Evolutionary conservation across 2,888 invertebrate genomes (phyloP).

Genomic region (Anodontia alba): DNA sequence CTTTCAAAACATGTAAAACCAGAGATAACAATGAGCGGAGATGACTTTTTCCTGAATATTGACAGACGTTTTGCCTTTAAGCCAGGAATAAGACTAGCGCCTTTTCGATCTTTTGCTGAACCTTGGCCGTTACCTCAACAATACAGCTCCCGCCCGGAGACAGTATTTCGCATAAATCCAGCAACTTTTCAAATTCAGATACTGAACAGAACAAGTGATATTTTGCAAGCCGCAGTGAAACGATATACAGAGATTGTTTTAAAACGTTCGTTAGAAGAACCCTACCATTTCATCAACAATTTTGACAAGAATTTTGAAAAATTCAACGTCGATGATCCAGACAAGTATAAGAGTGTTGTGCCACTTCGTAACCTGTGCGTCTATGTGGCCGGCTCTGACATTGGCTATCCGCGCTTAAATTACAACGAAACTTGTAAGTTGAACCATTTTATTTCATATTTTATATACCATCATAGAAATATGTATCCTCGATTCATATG

Average conservation of each 20-base stretch:
- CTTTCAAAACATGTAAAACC: conserved; percentile 42
- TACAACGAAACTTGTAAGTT: conserved; percentile 74
- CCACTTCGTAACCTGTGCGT: conserved; percentile 37
- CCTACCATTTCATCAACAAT: conserved; percentile 57
- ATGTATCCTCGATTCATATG: too few species aligned
- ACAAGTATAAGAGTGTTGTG: conserved; percentile 35
- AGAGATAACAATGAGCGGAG: conserved; percentile 14
- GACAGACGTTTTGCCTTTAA: conserved; percentile 36
- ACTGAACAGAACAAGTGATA: conserved; percentile 86
- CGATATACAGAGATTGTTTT: conserved; percentile 86
- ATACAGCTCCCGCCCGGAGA: conserved; percentile 17
- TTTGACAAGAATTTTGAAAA: conserved; percentile 30
- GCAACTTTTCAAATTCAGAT: conserved; percentile 50
- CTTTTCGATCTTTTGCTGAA: conserved; percentile 45
- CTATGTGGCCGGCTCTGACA: conserved; percentile 24
- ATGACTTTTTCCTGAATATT: conserved; percentile 31
- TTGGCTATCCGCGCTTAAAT: conserved; percentile 56
- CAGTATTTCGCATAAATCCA: conserved; percentile 37
- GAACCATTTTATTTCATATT: background rate
- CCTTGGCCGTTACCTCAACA: conserved; percentile 55
- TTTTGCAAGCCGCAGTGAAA: conserved; percentile 87
- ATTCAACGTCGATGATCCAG: conserved; percentile 5
- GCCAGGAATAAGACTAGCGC: conserved; percentile 45
- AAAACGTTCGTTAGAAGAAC: conserved; percentile 54
- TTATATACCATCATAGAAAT: too few species aligned